Base-by-base conservation (phyloP, 2,113 vertebrate genomes). In the Atherinomorus stipes region DNA sequence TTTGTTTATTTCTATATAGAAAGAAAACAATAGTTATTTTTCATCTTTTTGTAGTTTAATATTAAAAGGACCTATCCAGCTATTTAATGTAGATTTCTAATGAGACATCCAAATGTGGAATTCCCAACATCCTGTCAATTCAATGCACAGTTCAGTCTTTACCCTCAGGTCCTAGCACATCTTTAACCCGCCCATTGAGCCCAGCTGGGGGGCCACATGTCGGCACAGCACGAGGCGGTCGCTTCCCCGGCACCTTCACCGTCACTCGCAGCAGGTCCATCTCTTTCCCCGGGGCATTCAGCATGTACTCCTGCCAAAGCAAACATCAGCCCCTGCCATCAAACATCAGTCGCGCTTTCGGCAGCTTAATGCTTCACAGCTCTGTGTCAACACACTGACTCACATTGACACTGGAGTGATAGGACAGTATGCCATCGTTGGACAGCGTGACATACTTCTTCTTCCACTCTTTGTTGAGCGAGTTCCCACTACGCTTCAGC, bases 381-480 rank as follows among this genome's bases (percentile, higher is more conserved):
- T 2, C 38, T 34, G 12, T 11, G 60, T 63, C 54, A 70, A 65
- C 72, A 52, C 64, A 4, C 51, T 26, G 59, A 91, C 91, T 93
- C 75, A 99, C 98, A 2, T 99, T 97, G 85, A 97, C 93, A 86
- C 93, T 99, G 78, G 98, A 95, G 90, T 99, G 96, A 80, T 99
- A 99, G 81, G 94, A 94, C 44, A 99, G 94, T 70, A 98, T 95
- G 67, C 98, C 98, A 0, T 97, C 97, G 84, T 94, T 97, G 81
- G 95, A 95, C 72, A 99, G 85, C 0, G 97, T 97, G 47, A 98
- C 98, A 2, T 97, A 98, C 58, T 99, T 99, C 94, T 98, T 99
- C 93, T 99, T 99, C 97, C 98, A 99, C 80, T 99, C 97, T 91
- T 99, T 98, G 93, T 99, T 99, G 81, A 99, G 94, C 63, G 97